Evolutionary conservation across 2,113 vertebrate genomes (phyloP), one percentile per base, ranked within the genome.

Genomic region (Brachionichthys hirsutus): DNA sequence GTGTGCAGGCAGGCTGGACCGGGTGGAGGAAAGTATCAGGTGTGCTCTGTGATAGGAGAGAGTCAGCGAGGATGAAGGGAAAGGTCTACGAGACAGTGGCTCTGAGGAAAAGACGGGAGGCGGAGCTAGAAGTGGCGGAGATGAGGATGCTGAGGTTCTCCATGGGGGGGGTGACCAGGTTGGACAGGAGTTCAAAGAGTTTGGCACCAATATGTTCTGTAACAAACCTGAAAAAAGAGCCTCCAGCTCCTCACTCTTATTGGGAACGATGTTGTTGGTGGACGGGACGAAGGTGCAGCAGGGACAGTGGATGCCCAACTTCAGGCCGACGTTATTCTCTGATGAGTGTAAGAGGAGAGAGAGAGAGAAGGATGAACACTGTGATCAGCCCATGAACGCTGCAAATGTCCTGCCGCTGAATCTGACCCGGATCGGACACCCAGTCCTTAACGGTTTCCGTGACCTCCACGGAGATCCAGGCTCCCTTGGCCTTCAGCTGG

Each of bases 171-270:
- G n/a, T n/a, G n/a, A n/a, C n/a, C n/a, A 30, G 8, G 24, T 30
- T 30, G 4, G 24, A 30, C 24, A n/a, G n/a, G 3, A 30, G 24
- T 30, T 30, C 24, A 2, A 8, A 30, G 24, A 30, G 24, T 30
- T 30, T 6, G 3, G 24, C 12, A 49, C 13, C 6, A 41, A 46
- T 13, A 14, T 41, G 10, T 62, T 36, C 17, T 6, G 4, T 7
- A 30, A 57, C 81, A 18, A 87, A 98, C 97, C 97, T 93, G 97
- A 94, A 87, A 99, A 99, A 78, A 95, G 92, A 59, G 94, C 92
- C 86, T 98, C 97, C 64, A 99, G 90, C 65, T 98, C 95, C 82
- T 98, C 97, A 8, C 94, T 99, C 91, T 97, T 96, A 85, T 99
- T 98, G 75, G 94, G 94, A 72, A 98, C 93, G 10, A 98, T 98